Percentiles rank a stretch among this genome's conserved stretches.
Conservation (phyloP, 2,888 invertebrate species). For the Chymomyza procnemis region DNA sequence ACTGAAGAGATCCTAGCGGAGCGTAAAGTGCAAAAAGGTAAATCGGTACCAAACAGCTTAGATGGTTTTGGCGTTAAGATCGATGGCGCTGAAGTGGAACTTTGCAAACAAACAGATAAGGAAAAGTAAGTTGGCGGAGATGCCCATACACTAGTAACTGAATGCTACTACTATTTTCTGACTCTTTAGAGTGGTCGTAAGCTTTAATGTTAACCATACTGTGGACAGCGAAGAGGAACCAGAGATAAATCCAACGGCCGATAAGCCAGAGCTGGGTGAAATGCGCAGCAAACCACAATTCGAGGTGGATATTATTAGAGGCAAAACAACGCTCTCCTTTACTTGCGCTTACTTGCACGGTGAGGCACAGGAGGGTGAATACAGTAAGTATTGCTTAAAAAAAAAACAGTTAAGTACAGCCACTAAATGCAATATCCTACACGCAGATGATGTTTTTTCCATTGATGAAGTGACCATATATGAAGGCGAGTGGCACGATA, state of each 20-base stretch:
- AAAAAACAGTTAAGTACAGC: slow-evolving; percentile 6
- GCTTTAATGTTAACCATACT: slow-evolving; percentile 96
- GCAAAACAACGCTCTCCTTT: slow-evolving; percentile 88
- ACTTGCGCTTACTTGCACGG: slow-evolving; percentile 89
- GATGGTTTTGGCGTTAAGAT: slow-evolving; percentile 89
- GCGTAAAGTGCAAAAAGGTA: slow-evolving; percentile 88
- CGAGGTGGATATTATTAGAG: slow-evolving; percentile 90
- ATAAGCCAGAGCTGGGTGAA: slow-evolving; percentile 88
- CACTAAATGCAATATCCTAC: not conserved
- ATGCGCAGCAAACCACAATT: slow-evolving; percentile 96
- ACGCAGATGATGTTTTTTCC: slow-evolving; percentile 90
- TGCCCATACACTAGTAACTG: no score
- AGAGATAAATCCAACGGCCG: slow-evolving; percentile 81
- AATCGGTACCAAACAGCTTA: slow-evolving; percentile 86
- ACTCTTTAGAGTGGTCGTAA: slow-evolving; percentile 82
- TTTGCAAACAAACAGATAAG: slow-evolving; percentile 85
- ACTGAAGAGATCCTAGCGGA: slow-evolving; percentile 96
- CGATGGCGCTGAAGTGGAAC: slow-evolving; percentile 90
- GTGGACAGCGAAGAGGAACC: slow-evolving; percentile 90
- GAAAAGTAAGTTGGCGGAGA: slow-evolving; percentile 79
- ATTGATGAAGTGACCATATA: slow-evolving; percentile 96
- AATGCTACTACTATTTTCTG: not conserved
- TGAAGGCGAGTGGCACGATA: slow-evolving; percentile 92
- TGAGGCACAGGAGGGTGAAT: slow-evolving; percentile 84
- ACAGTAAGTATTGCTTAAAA: slow-evolving; percentile 80